Evolutionary conservation across 2,888 invertebrate genomes (phyloP), one percentile per base, ranked within the genome.

Genomic region (Crioceris asparagi): DNA sequence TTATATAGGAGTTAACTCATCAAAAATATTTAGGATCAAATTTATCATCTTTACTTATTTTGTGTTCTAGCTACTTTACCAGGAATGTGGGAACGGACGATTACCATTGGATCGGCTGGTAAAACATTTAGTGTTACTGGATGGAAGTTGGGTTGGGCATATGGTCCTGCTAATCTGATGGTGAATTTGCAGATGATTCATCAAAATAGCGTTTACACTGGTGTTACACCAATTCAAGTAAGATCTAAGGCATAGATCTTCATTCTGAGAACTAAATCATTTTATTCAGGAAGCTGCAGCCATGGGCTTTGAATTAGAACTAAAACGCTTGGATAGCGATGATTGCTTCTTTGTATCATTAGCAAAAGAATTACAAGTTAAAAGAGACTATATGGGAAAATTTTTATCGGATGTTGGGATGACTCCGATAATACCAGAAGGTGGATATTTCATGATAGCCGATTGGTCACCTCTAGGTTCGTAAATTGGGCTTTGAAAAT

Each of bases 121-220:
- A 98, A 97, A 72, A 91, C 93, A 1, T 96, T 97, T 69, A 92
- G 92, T 36, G 90, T 92, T 10, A 98, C 97, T 1, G 97, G 97
- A 3, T 93, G 93, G 93, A 94, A 86, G 72, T 76, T 79, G 3
- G 97, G 97, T 35, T 98, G 97, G 97, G 88, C 88, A 1, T 87
- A 94, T 61, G 96, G 86, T 0, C 94, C 96, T 0, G 74, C 76
- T 0, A 62, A 76, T 40, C 70, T 98, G 7, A 76, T 97, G 57
- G 62, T 67, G 26, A 87, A 92, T 59, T 62, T 93, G 38, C 82
- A 86, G 59, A 77, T 84, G 47, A 82, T 94, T 15, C 96, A 97
- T 64, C 96, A 97, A 65, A 96, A 96, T 68, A 82, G 81, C 49
- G 80, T 92, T 1, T 96, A 94, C 60, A 91, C 92, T 1, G 90